These are phyloP conservation scores for Sorex araneus DNA, from an alignment of 2,113 vertebrate species.

Conservation along the genomic window DNA sequence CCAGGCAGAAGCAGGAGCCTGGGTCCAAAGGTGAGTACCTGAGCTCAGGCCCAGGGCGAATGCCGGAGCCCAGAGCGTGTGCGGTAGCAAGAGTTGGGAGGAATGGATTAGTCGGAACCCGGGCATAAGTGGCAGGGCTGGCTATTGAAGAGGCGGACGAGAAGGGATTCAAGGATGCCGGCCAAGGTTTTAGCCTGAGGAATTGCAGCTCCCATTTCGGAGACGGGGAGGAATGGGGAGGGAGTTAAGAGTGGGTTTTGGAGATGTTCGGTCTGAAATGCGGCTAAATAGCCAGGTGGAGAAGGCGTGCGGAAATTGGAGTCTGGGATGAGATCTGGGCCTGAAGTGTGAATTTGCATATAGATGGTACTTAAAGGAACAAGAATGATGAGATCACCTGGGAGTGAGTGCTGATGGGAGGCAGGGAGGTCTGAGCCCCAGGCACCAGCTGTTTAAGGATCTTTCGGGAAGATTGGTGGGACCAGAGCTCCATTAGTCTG, in stretches of 20 bases:
- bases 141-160: neutral
- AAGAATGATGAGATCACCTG: conserved; percentile 14
- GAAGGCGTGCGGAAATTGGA: conserved; percentile 29
- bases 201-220: neutral
- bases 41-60: too few relatives aligned
- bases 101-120: neutral
- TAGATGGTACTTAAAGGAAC: neutral
- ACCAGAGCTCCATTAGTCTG: neutral
- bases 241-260: neutral
- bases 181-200: neutral
- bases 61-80: too few relatives aligned
- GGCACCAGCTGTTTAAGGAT: neutral
- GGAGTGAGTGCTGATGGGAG: too few relatives aligned
- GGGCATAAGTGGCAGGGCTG: neutral
- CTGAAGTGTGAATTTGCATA: conserved; percentile 40
- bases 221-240: neutral
- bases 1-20: neutral
- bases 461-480: neutral
- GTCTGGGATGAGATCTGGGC: conserved; percentile 17
- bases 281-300: neutral
- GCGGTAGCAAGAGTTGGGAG: neutral
- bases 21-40: too few relatives aligned
- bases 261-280: conserved; percentile 8
- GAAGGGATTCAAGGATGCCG: neutral
- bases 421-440: neutral